Percentiles rank a stretch among this genome's conserved stretches.
These are phyloP conservation scores for Scolopax mira DNA, from an alignment of 2,113 vertebrate species.

Conservation along the genomic window DNA sequence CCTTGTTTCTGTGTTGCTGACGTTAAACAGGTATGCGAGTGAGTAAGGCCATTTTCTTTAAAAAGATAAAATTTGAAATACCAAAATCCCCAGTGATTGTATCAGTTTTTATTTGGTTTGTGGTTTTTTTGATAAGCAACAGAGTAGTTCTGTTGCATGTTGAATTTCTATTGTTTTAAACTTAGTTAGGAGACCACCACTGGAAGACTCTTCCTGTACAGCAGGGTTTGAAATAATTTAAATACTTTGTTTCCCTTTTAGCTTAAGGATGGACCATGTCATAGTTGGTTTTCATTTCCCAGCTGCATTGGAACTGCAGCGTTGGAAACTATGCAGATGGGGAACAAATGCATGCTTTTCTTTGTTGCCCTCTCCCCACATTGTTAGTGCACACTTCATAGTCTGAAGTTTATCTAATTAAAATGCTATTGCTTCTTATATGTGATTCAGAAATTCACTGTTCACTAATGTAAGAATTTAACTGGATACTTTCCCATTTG, in stretches of 20 bases:
- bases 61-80: neutral
- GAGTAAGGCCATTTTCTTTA: neutral
- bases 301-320: conserved; percentile 19
- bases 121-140: neutral
- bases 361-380: neutral
- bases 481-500: conserved; percentile 19
- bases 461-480: conserved; percentile 1
- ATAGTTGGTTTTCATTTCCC: conserved; percentile 48
- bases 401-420: neutral
- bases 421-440: neutral
- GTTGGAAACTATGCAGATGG: conserved; percentile 60
- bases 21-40: neutral
- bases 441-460: neutral
- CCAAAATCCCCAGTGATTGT: neutral
- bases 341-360: conserved; percentile 24
- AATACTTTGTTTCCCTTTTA: conserved; percentile 35
- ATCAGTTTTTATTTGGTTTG: neutral
- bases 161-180: neutral
- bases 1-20: neutral
- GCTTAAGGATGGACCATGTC: conserved; percentile 39
- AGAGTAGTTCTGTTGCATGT: neutral
- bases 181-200: neutral
- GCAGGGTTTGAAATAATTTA: neutral
- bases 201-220: neutral
- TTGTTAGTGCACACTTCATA: neutral